Evolutionary conservation across 2,113 vertebrate species (phyloP), one percentile per base, ranked within the genome.

Genomic region (Tyrannus savana): DNA sequence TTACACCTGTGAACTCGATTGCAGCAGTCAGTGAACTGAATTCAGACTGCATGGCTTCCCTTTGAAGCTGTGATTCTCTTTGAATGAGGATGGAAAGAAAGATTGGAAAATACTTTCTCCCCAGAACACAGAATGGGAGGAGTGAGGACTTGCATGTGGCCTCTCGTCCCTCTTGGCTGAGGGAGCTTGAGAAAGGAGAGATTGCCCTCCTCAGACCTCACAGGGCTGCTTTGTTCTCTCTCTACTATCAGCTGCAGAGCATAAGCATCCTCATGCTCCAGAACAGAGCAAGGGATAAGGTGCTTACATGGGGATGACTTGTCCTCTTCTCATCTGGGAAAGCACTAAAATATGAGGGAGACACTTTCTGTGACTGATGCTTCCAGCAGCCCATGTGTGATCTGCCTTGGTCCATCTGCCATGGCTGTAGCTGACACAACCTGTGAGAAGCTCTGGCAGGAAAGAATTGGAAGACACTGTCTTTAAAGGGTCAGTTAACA

Each of bases 311-410:
- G 46, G 19, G 5, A 18, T 84, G 35, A 33, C 37, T 66, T 39
- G 3, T 28, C 23, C 30, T 64, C 50, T 73, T 41, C 37, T 93
- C 15, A 28, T 60, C 49, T 37, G 19, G 49, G 35, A 42, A 44
- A 19, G 33, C 10, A 0, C 15, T 76, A 24, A 52, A 14, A 52
- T 63, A 3, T 12, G 19, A 44, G 28, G 41, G 23, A 28, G 27
- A 33, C 21, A 4, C 15, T 22, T 80, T 9, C 3, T 46, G 41
- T 67, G 9, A 56, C 33, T 24, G 35, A 27, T 72, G 15, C 37
- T 89, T 90, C 46, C 30, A 53, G 31, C 58, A 73, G 28, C 37
- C 16, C 0, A 0, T 44, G 23, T 2, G 1, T 4, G 0, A 53
- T 37, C n/a, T 84, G 18, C 25, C 7, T 13, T 58, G 37, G 39